These are phyloP conservation scores for Heliothis peltigera DNA, from an alignment of 2,888 invertebrate species.

Conservation along the genomic window DNA sequence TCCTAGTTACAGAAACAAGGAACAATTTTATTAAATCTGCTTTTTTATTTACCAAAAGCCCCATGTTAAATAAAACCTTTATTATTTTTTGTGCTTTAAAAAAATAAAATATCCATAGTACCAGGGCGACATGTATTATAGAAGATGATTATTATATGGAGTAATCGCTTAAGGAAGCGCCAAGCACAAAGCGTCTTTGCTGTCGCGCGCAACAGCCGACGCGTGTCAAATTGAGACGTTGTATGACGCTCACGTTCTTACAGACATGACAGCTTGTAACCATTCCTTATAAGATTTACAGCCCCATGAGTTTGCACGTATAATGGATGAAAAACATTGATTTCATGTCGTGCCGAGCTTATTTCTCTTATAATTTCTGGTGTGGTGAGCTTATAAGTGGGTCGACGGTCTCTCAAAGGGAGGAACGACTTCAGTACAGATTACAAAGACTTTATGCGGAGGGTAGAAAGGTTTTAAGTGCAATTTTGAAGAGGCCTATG, in stretches of 20 bases:
- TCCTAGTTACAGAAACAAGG: background rate
- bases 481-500: background rate
- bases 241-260: slow-evolving; percentile 41
- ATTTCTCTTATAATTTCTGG: slow-evolving; percentile 22
- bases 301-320: slow-evolving; percentile 36
- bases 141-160: slow-evolving; percentile 32
- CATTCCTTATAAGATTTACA: slow-evolving; percentile 40
- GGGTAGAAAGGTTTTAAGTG: background rate
- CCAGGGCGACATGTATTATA: slow-evolving; percentile 8
- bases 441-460: background rate
- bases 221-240: slow-evolving; percentile 47
- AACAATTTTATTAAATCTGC: background rate
- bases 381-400: slow-evolving; percentile 17
- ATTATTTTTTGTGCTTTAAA: too few relatives aligned
- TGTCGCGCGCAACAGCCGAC: slow-evolving; percentile 34
- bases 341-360: slow-evolving; percentile 23
- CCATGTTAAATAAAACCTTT: too few relatives aligned
- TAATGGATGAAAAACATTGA: slow-evolving; percentile 38
- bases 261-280: slow-evolving; percentile 27
- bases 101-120: background rate
- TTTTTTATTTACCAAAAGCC: background rate
- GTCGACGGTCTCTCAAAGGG: background rate
- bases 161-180: slow-evolving; percentile 25
- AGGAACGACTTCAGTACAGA: background rate
- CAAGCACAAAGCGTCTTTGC: slow-evolving; percentile 38